Base-by-base conservation (phyloP, 2,113 vertebrate species). In the Tyto alba region DNA sequence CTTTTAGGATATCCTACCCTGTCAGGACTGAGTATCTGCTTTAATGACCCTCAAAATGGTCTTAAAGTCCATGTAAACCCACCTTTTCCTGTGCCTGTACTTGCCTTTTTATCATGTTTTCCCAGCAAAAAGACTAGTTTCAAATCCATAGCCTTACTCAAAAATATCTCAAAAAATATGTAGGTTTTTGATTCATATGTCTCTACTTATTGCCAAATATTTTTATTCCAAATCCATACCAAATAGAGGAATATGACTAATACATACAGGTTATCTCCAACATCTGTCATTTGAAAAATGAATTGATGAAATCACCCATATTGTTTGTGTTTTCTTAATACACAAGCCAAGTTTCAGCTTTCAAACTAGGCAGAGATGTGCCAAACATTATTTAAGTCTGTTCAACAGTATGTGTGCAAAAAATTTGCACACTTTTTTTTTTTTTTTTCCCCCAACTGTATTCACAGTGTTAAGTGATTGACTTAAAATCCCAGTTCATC, bases 1-100 rank as follows among this genome's bases (percentile, higher is more conserved):
- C 77, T 94, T 91, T 93, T 78, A 93, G 88, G 82, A 83, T 93
- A 90, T 78, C 64, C 60, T 89, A 80, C 26, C 43, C 75, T 78
- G 75, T 85, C 85, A 88, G 47, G 72, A 60, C 38, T 27, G 52
- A 95, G 81, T 75, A 91, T 93, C 78, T 94, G 82, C 68, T 90
- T 88, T 91, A 76, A 55, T 91, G 82, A 75, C 75, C 64, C 68
- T 71, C 52, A 80, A 86, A 95, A 91, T 45, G 45, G 15, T 94
- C 82, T 85, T 80, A 34, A 91, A 74, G 45, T 79, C 48, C 59
- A 32, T 15, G 59, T 53, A 86, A 88, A 94, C 38, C 2, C 72
- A 91, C 13, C 47, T 85, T 71, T 85, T 75, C 41, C 50, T 71
- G 34, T 62, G 21, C 50, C 32, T 55, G 5, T 73, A 41, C 34